Base-by-base conservation (phyloP, 1,140 invertebrate genomes). In the Zaprionus ghesquierei region DNA sequence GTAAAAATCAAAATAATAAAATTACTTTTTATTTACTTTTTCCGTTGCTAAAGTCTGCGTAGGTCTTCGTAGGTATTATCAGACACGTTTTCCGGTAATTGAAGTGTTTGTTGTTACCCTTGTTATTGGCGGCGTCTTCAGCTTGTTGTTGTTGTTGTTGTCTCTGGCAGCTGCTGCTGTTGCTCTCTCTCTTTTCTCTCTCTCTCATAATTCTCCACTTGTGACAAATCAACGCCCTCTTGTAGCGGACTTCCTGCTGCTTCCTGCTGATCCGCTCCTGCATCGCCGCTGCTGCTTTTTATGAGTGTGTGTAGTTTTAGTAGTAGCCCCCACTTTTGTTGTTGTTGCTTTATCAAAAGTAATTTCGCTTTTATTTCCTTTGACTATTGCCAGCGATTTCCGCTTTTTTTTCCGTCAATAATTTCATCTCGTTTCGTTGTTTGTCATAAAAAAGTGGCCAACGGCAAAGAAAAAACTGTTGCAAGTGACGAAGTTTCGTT, bases 171-270 rank as follows among this genome's bases (percentile, higher is more conserved):
- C 82, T 89, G 84, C 61, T 75, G 51, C 51, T 66, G 50, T 25
- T 38, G 68, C 60, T 64, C 44, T 33, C 55, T 69, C 79, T 84
- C 84, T n/a, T n/a, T n/a, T n/a, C n/a, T 61, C 60, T 64, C 44
- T 33, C 55, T 69, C 79, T 84, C 84, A 89, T 89, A 89, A 89
- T 80, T 89, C 73, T 79, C 15, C 41, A 77, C 73, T 89, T 89
- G 85, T 75, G 84, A 84, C 84, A 89, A 89, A 84, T 89, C 84
- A 89, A 89, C 82, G 82, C 82, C 82, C 82, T 86, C 82, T 86
- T 79, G 79, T 82, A 87, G 79, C 59, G 66, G 62, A 86, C 84
- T 79, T 86, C 82, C 82, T 82, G 82, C 63, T 69, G 79, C 35
- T 63, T 76, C 33, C 49, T 38, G 2, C 35, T 15, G 35, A 41